These are phyloP conservation scores for Chrysemys picta DNA, from an alignment of 2,113 vertebrate genomes.

Conservation along the genomic window DNA sequence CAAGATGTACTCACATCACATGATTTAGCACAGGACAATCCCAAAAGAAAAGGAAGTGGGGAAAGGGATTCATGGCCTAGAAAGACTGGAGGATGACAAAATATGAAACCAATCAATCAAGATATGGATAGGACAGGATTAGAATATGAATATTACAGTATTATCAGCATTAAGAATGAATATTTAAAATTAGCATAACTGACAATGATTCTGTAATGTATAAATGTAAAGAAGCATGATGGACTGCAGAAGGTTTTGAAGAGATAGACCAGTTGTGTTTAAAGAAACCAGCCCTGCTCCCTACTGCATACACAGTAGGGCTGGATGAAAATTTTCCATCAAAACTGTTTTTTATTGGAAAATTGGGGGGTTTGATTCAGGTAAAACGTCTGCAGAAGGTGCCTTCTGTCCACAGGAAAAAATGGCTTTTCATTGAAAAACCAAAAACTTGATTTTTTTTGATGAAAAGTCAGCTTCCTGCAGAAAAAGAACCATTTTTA, in stretches of 20 bases:
- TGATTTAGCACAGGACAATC: neutral
- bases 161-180: slow-evolving; percentile 2
- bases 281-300: neutral
- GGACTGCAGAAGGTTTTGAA: neutral
- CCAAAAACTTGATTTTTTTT: neutral
- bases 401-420: neutral
- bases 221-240: slow-evolving; percentile 2
- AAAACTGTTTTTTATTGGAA: neutral
- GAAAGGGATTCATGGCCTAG: neutral
- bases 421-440: neutral
- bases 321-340: neutral
- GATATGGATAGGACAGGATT: neutral
- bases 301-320: neutral
- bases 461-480: neutral
- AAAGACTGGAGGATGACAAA: slow-evolving; percentile 27
- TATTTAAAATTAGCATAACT: slow-evolving; percentile 30
- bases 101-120: slow-evolving; percentile 30
- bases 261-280: neutral
- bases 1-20: neutral
- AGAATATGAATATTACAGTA: neutral
- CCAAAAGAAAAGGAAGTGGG: neutral
- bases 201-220: neutral
- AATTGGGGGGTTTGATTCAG: neutral
- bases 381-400: neutral
- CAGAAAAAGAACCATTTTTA: neutral